Base-by-base conservation (phyloP, 1,140 invertebrate species). In the Trichoplusia ni region DNA sequence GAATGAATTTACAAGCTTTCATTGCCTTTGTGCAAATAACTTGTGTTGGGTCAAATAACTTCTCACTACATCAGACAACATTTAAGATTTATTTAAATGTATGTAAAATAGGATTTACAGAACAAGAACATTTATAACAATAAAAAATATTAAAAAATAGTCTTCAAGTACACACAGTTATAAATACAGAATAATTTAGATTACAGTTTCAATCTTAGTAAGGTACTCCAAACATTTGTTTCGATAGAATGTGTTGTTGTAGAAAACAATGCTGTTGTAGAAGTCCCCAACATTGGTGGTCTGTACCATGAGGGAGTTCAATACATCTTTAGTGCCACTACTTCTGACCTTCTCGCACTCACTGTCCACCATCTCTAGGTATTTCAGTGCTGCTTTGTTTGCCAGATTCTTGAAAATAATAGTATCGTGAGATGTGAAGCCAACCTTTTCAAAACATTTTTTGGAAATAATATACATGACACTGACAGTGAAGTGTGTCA, bases 401-500 rank as follows among this genome's bases (percentile, higher is more conserved):
- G 67, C 59, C 11, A 89, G 71, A 29, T 85, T 89, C 14, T 58
- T 75, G 31, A 90, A 54, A 42, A 89, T 60, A 47, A 89, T 82
- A 62, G 74, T 68, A 8, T 78, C 77, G n/a, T 59, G 64, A 7
- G 82, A 80, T 31, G 78, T 76, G 58, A 89, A 85, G 14, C 86
- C 86, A 63, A 79, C 80, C 66, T 80, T 85, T 18, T 81, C 73
- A 71, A 91, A 91, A 64, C 84, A 86, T 31, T 79, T 77, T 31
- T 75, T 84, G 13, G 81, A 73, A 8, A 90, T 54, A 58, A 90
- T 79, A 29, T 82, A 90, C 6, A 91, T 60, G 21, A 89, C 47
- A 47, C 89, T 86, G 2, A 89, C 82, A 78, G 85, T 90, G 56
- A 91, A 91, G 68, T 91, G 90, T 49, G 89, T 87, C 11, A 91